Evolutionary conservation across 2,888 invertebrate genomes (phyloP).

Genomic region (Fragum whitleyi): DNA sequence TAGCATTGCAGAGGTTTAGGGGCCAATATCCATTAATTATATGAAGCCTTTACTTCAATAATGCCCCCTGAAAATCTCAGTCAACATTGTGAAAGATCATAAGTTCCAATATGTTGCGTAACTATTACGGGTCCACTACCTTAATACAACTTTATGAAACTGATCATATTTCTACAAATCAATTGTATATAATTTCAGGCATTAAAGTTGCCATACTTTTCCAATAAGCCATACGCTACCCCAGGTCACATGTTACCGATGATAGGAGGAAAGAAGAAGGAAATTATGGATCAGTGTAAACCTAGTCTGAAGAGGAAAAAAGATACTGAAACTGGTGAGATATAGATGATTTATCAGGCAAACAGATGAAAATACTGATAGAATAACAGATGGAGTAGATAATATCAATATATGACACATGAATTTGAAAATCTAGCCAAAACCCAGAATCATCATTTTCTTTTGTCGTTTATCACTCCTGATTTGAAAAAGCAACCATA

Average conservation of each 20-base stretch:
- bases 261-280: conserved; percentile 87
- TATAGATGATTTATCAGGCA: background rate
- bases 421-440: background rate
- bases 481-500: too few species aligned
- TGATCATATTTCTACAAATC: too few species aligned
- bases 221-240: conserved; percentile 95
- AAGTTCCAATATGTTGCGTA: too few species aligned
- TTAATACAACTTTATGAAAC: too few species aligned
- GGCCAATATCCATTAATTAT: too few species aligned
- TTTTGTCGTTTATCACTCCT: too few species aligned
- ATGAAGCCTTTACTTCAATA: too few species aligned
- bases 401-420: background rate
- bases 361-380: background rate
- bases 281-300: conserved; percentile 85
- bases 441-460: too few species aligned
- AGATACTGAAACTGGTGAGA: conserved; percentile 70
- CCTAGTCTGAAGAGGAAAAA: conserved; percentile 92
- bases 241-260: conserved; percentile 93
- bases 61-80: too few species aligned
- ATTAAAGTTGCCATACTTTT: conserved; percentile 95
- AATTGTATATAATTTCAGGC: conserved; percentile 86
- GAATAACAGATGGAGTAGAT: background rate
- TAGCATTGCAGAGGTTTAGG: too few species aligned
- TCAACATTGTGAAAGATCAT: too few species aligned
- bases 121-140: too few species aligned